A percentile compares a stretch with the other conserved stretches of the same genome.
These are phyloP conservation scores for Dryobates pubescens DNA, from an alignment of 2,797 vertebrate species.

Conservation along the genomic window DNA sequence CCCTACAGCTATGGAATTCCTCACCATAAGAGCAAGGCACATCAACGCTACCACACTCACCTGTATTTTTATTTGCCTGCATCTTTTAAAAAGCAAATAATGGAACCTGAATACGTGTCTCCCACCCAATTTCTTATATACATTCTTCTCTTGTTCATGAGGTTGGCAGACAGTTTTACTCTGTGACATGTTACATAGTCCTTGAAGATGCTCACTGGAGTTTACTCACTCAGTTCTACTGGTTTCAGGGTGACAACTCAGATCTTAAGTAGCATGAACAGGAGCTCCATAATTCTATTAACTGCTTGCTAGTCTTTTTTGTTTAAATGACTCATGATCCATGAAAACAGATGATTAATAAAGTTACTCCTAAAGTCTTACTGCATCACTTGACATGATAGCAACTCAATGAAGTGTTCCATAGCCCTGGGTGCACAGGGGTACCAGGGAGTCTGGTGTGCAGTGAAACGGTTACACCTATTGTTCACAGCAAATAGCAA, in stretches of 20 bases:
- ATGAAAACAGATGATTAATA: background rate
- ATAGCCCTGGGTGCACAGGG: slow-evolving; percentile 15
- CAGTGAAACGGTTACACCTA: background rate
- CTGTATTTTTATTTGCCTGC: background rate
- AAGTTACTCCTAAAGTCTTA: background rate
- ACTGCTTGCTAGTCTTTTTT: background rate
- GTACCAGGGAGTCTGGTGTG: background rate
- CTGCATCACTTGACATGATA: background rate
- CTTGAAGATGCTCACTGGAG: background rate
- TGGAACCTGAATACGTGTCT: background rate
- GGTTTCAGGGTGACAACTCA: background rate
- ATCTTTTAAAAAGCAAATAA: background rate
- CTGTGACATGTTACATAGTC: background rate
- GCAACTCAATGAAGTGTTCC: slow-evolving; percentile 19
- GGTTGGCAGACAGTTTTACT: background rate
- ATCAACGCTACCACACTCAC: background rate
- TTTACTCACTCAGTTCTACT: background rate
- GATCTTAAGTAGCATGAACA: background rate
- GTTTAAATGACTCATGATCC: background rate
- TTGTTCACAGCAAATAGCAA: background rate
- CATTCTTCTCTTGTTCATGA: background rate
- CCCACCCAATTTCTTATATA: background rate
- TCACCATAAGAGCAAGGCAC: background rate
- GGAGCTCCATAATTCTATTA: background rate
- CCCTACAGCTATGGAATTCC: background rate